Evolutionary conservation across 2,888 invertebrate genomes (phyloP).

Genomic region (Hypomecis punctinalis): DNA sequence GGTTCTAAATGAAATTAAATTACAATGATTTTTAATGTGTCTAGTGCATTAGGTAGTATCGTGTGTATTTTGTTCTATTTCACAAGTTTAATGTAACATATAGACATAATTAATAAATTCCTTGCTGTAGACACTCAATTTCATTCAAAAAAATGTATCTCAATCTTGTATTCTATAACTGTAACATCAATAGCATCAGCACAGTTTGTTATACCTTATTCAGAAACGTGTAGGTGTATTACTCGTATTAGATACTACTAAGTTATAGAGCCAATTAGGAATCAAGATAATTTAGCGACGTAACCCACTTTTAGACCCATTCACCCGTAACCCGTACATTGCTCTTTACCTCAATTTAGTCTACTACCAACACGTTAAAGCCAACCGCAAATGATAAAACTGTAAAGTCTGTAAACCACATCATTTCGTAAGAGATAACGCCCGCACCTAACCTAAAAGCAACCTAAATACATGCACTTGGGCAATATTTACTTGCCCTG

Average conservation of each 20-base stretch:
- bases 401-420: conserved; percentile 23
- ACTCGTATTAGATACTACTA: background rate
- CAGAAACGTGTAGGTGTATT: background rate
- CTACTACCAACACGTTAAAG: conserved; percentile 10
- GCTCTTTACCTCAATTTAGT: conserved; percentile 14
- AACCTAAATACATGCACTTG: conserved; percentile 62
- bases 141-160: no score
- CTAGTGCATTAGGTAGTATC: no score
- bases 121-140: no score
- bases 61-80: no score
- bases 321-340: conserved; percentile 21
- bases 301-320: conserved; percentile 19
- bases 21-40: no score
- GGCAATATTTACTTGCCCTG: conserved; percentile 48
- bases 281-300: conserved; percentile 1
- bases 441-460: conserved; percentile 52
- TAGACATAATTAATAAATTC: no score
- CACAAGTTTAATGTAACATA: no score
- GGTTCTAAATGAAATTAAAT: no score
- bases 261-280: conserved; percentile 4
- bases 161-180: no score
- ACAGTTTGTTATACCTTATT: background rate
- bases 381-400: conserved; percentile 33
- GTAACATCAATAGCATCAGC: no score
- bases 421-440: conserved; percentile 39